A percentile compares a stretch with the other conserved stretches of the same genome.
Conservation (phyloP, 2,888 invertebrate species). For the Scaptomyza cyrtandrae region DNA sequence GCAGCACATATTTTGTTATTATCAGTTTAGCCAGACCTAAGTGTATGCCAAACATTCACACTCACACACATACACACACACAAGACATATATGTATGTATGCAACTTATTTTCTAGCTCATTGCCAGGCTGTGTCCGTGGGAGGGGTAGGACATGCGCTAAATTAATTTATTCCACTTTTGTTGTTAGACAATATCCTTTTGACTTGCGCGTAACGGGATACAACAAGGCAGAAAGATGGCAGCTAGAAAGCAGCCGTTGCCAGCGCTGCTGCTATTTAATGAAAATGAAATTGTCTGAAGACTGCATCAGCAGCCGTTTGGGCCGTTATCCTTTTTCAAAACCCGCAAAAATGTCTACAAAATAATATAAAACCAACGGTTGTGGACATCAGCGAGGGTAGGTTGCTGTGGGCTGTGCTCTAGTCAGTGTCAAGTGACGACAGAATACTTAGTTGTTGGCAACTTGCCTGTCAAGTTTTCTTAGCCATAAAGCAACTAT, state of each 20-base stretch:
- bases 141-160: conserved; percentile 69
- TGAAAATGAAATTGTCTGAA: conserved; percentile 80
- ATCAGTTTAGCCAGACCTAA: conserved; percentile 55
- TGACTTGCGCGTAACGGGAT: conserved; percentile 65
- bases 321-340: conserved; percentile 72
- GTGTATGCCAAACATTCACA: conserved; percentile 43
- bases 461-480: conserved; percentile 24
- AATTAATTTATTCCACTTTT: conserved; percentile 82
- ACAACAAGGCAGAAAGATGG: conserved; percentile 38
- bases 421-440: conserved; percentile 69
- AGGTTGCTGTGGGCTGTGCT: conserved; percentile 4
- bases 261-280: conserved; percentile 64
- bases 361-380: conserved; percentile 68
- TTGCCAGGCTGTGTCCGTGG: conserved; percentile 53
- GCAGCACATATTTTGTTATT: conserved; percentile 77
- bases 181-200: conserved; percentile 78
- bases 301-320: conserved; percentile 49
- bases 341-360: conserved; percentile 48
- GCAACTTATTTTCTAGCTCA: conserved; percentile 81
- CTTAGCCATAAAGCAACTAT: conserved; percentile 40
- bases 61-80: conserved; percentile 3
- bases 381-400: neutral
- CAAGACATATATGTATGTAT: conserved; percentile 42
- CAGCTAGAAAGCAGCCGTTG: conserved; percentile 33
- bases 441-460: conserved; percentile 46